These are phyloP conservation scores for Tortricodes alternella DNA, from an alignment of 2,888 invertebrate species.

Conservation along the genomic window DNA sequence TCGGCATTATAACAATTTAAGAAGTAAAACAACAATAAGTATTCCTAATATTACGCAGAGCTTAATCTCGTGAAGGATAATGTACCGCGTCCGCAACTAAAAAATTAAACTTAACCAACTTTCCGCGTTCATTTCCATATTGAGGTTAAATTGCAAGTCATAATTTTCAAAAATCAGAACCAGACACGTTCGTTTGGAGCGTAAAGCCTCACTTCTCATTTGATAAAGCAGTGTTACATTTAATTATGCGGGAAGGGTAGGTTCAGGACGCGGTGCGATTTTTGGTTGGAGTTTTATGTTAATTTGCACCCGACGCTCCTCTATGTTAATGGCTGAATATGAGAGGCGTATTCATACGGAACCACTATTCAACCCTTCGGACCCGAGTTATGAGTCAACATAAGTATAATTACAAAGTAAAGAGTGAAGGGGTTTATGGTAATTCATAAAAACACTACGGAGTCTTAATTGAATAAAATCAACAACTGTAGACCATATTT, in stretches of 20 bases:
- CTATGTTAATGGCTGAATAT: slow-evolving; percentile 67
- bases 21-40: slow-evolving; percentile 78
- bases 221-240: slow-evolving; percentile 61
- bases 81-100: slow-evolving; percentile 12
- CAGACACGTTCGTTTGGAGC: slow-evolving; percentile 28
- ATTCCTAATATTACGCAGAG: slow-evolving; percentile 45
- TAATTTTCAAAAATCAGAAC: slow-evolving; percentile 26
- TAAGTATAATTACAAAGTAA: slow-evolving; percentile 38
- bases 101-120: slow-evolving; percentile 11
- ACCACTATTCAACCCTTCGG: slow-evolving; percentile 58
- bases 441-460: slow-evolving; percentile 43
- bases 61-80: slow-evolving; percentile 23
- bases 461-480: slow-evolving; percentile 41
- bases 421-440: slow-evolving; percentile 36
- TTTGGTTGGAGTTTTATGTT: slow-evolving; percentile 69
- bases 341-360: slow-evolving; percentile 55
- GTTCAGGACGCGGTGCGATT: slow-evolving; percentile 56
- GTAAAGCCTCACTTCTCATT: slow-evolving; percentile 63
- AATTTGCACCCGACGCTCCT: slow-evolving; percentile 54
- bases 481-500: slow-evolving; percentile 19
- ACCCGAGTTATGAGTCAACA: slow-evolving; percentile 37
- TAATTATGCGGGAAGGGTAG: slow-evolving; percentile 62
- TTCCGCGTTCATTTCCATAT: slow-evolving; percentile 16
- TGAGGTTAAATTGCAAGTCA: slow-evolving; percentile 14
- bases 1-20: slow-evolving; percentile 77